These are phyloP conservation scores for Rhinopomastus cyanomelas DNA, from an alignment of 2,113 vertebrate species.

Conservation along the genomic window DNA sequence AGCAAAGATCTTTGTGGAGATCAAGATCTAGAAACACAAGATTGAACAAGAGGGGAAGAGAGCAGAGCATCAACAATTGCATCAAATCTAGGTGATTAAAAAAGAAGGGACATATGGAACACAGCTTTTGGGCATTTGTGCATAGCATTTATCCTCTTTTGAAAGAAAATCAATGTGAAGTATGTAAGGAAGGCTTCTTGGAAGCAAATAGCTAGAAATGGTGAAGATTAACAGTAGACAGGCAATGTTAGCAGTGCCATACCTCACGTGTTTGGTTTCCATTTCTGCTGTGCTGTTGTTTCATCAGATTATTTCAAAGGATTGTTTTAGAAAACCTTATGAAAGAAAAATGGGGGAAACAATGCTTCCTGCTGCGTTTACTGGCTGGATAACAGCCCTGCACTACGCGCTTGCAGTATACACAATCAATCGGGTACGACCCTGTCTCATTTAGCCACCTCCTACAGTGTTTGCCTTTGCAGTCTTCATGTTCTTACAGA, in stretches of 20 bases:
- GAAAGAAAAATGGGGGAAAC: neutral
- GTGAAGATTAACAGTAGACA: neutral
- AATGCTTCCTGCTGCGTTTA: neutral
- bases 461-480: neutral
- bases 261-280: neutral
- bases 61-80: neutral
- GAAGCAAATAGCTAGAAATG: neutral
- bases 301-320: neutral
- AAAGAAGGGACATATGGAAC: neutral
- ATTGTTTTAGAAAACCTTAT: neutral
- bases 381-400: neutral
- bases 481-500: neutral
- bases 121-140: neutral
- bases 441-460: neutral
- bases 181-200: neutral
- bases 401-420: neutral
- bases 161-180: neutral
- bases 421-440: neutral
- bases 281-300: neutral
- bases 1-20: neutral
- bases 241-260: neutral
- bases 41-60: neutral
- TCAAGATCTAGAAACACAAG: neutral
- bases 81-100: neutral
- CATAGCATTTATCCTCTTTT: neutral